Evolutionary conservation across 2,113 vertebrate genomes (phyloP).

Genomic region (Lathamus discolor): DNA sequence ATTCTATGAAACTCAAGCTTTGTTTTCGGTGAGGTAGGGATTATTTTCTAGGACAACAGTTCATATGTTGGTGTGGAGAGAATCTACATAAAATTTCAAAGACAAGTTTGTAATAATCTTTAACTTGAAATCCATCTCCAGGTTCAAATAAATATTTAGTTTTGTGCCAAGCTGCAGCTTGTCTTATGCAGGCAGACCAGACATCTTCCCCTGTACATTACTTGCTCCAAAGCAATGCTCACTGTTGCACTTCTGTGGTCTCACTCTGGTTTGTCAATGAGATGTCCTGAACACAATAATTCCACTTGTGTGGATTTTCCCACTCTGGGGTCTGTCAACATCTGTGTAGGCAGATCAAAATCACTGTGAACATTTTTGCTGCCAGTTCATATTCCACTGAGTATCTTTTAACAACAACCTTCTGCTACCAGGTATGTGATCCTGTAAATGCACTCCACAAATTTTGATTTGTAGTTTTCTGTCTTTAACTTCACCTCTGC

Average conservation of each 20-base stretch:
- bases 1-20: background rate
- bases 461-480: background rate
- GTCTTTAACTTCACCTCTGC: background rate
- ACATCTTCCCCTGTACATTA: background rate
- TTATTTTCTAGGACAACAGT: background rate
- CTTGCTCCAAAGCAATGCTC: background rate
- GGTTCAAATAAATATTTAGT: background rate
- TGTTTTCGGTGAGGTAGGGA: background rate
- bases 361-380: background rate
- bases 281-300: background rate
- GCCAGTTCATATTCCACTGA: background rate
- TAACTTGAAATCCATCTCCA: background rate
- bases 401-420: background rate
- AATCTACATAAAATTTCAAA: background rate
- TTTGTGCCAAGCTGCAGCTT: background rate
- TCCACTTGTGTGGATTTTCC: background rate
- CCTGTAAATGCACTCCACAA: background rate
- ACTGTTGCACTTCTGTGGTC: background rate
- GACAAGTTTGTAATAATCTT: background rate
- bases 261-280: constrained; percentile 25
- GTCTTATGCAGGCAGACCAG: background rate
- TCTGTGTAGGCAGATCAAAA: constrained; percentile 9
- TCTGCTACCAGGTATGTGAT: background rate
- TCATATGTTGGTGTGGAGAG: background rate
- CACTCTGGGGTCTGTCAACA: background rate